Conservation (phyloP, 2,797 vertebrate genomes). For the Intellagama lesueurii region DNA sequence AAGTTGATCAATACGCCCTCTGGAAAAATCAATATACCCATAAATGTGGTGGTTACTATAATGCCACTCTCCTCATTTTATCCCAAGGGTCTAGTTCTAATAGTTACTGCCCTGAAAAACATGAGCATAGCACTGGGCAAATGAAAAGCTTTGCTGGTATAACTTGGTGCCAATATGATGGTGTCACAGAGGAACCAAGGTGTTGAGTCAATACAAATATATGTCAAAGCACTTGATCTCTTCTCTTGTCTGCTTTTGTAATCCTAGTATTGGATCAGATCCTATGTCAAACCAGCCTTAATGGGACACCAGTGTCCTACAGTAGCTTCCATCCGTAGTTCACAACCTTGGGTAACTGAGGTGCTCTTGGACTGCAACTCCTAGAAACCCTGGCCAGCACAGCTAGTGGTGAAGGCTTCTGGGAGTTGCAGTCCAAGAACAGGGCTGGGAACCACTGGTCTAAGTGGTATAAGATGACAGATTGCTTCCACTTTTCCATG, state of each 20-base stretch:
- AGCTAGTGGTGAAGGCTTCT: no score
- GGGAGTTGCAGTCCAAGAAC: no score
- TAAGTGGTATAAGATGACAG: background rate
- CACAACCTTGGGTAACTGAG: background rate
- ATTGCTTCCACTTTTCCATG: background rate
- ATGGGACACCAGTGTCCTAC: background rate
- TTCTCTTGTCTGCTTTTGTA: background rate
- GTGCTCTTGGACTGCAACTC: no score
- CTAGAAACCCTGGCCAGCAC: no score
- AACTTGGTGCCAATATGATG: background rate
- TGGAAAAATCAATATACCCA: slow-evolving; percentile 1
- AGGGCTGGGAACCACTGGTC: background rate
- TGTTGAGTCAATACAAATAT: background rate
- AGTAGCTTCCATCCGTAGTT: background rate
- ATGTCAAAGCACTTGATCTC: background rate
- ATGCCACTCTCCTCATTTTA: slow-evolving; percentile 11
- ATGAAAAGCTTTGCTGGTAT: background rate
- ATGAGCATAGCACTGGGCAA: background rate
- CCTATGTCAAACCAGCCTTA: no score
- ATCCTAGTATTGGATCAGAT: background rate
- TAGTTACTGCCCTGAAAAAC: background rate
- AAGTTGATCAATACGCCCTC: slow-evolving; percentile 4
- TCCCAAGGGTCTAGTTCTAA: slow-evolving; percentile 7
- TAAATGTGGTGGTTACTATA: background rate
- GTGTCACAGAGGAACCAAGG: background rate